A percentile compares a stretch with the other conserved stretches of the same genome.
phyloP scores from a whole-genome alignment of 2,113 vertebrate genomes.

The Phrynocephalus versicolor region DNA sequence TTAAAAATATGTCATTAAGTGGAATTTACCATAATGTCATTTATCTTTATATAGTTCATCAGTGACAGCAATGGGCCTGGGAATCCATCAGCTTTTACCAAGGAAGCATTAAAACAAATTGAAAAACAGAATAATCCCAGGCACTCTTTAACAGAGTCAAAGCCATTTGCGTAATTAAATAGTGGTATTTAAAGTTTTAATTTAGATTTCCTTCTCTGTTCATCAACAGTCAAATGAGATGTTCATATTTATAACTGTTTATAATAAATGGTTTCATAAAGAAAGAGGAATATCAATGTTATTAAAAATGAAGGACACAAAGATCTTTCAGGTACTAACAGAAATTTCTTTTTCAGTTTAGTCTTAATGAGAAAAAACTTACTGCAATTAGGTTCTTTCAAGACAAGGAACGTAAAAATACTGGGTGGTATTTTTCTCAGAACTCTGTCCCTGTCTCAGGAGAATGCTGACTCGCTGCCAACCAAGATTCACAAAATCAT shows the following conservation, averaged over 20 bases:
- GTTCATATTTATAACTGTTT: constrained; percentile 83
- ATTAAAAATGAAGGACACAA: constrained; percentile 73
- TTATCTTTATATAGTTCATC: constrained; percentile 97
- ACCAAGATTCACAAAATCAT: neutral
- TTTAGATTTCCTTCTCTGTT: constrained; percentile 90
- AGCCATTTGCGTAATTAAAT: constrained; percentile 99
- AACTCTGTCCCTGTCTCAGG: neutral
- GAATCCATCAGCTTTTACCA: constrained; percentile 85
- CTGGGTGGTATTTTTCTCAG: neutral
- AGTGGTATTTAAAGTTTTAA: constrained; percentile 99
- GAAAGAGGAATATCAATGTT: constrained; percentile 77
- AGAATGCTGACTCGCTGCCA: neutral
- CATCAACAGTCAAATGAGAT: constrained; percentile 84
- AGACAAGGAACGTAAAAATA: constrained; percentile 14
- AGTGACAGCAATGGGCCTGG: constrained; percentile 87
- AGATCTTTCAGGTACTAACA: constrained; percentile 63
- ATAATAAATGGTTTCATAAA: constrained; percentile 82
- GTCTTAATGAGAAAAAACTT: neutral
- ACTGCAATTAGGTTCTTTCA: constrained; percentile 11
- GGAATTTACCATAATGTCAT: constrained; percentile 99
- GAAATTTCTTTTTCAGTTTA: constrained; percentile 60
- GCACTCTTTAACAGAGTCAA: constrained; percentile 86
- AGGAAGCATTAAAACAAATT: constrained; percentile 91
- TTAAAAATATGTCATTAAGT: constrained; percentile 99
- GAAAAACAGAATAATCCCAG: constrained; percentile 95